Evolutionary conservation across 2,797 vertebrate genomes (phyloP).

Genomic region (Xiphorhynchus erythropygius): DNA sequence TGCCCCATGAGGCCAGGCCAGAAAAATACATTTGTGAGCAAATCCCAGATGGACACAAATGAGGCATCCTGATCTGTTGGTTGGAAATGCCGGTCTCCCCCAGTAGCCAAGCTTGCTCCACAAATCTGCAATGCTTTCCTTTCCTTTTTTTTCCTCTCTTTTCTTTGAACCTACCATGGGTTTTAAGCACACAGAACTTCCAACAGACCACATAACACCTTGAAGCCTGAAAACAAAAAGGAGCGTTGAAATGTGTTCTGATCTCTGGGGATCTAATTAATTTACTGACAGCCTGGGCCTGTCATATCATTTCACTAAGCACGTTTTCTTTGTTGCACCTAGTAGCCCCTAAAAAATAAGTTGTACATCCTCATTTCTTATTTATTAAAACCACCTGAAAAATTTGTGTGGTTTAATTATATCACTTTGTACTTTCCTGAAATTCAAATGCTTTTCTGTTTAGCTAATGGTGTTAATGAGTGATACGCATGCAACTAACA

Average conservation of each 20-base stretch:
- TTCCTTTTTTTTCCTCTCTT: background rate
- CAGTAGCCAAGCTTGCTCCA: background rate
- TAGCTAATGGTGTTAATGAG: background rate
- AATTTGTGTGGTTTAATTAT: constrained; percentile 9
- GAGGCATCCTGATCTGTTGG: background rate
- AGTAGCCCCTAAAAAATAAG: background rate
- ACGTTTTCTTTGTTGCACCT: constrained; percentile 4
- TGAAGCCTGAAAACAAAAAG: constrained; percentile 50
- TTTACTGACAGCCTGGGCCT: constrained; percentile 44
- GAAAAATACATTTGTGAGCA: background rate
- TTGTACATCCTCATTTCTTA: background rate
- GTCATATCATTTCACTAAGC: constrained; percentile 23
- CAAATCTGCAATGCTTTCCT: background rate
- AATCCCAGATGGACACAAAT: background rate
- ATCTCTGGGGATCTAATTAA: constrained; percentile 66
- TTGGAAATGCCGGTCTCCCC: background rate
- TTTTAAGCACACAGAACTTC: background rate
- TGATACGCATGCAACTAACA: background rate
- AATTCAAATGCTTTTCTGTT: constrained; percentile 9
- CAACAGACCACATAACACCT: background rate
- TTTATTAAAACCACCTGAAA: background rate
- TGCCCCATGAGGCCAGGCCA: background rate
- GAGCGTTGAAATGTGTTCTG: constrained; percentile 37
- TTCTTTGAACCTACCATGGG: background rate
- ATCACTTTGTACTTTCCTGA: background rate